Percentiles rank a stretch among this genome's conserved stretches.
Evolutionary conservation across 2,888 invertebrate species (phyloP).

Genomic region (Busseola fusca): DNA sequence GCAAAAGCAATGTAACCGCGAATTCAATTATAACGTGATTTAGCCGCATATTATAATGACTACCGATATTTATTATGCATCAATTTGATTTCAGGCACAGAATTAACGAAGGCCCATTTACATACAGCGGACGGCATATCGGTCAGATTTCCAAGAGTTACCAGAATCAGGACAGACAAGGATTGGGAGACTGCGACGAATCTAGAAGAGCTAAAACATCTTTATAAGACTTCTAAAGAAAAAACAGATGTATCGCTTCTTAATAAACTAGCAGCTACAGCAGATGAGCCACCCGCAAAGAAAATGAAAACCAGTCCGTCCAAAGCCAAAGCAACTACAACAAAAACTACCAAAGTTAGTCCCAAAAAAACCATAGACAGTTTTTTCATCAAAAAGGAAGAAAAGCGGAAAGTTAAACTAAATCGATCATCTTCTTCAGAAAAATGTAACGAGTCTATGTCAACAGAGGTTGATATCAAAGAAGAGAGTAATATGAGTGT

Average conservation of each 20-base stretch:
- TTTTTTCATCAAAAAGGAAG: constrained; percentile 54
- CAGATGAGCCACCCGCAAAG: constrained; percentile 71
- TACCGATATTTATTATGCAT: constrained; percentile 29
- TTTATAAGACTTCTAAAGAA: constrained; percentile 92
- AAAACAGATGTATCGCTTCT: constrained; percentile 89
- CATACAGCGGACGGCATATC: constrained; percentile 98
- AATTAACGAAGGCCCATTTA: constrained; percentile 93
- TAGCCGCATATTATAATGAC: constrained; percentile 13
- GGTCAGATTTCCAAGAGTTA: constrained; percentile 97
- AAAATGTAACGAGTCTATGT: neutral
- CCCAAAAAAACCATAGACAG: constrained; percentile 49
- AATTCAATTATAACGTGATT: constrained; percentile 23
- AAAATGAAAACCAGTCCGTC: constrained; percentile 74
- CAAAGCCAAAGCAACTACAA: constrained; percentile 69
- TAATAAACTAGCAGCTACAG: constrained; percentile 82
- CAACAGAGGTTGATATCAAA: constrained; percentile 22
- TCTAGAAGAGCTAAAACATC: constrained; percentile 91
- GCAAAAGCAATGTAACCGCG: constrained; percentile 34
- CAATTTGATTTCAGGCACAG: constrained; percentile 88
- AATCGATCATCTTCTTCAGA: constrained; percentile 31
- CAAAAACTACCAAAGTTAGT: constrained; percentile 46
- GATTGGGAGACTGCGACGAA: constrained; percentile 95
- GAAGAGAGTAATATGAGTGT: constrained; percentile 46
- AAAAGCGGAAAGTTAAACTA: constrained; percentile 24
- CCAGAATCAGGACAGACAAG: constrained; percentile 95